Base-by-base conservation (phyloP, 2,113 vertebrate genomes). In the Garra rufa region DNA sequence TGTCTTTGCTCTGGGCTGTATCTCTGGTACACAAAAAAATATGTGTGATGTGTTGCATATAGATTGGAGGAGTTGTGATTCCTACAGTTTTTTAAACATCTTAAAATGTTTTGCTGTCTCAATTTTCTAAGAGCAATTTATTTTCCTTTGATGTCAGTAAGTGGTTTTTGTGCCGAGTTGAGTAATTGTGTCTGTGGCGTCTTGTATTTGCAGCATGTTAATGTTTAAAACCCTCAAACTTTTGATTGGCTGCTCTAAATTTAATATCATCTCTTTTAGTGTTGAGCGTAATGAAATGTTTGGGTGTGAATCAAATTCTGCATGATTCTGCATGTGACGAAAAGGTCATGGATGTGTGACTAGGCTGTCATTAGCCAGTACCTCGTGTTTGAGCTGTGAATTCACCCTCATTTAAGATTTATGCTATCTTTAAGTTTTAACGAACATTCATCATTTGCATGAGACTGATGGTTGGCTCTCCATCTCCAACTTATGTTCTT, bases 91-190 rank as follows among this genome's bases (percentile, higher is more conserved):
- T 87, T 43, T 46, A 50, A 87, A 85, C 46, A 81, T 41, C 88
- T 86, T 88, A 88, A 88, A 83, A 88, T 88, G 84, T 87, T 90
- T 85, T 91, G 79, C 70, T 13, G 65, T 86, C 83, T 90, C 81
- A 85, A 88, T 88, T 90, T 84, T 73, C 86, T 83, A 46, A 90
- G 85, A 89, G 89, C 87, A 90, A 87, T 92, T 82, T 88, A 44
- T 81, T 86, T 70, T 67, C 86, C 89, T 93, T 93, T 93, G 91
- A 93, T 92, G 89, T 92, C 70, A 63, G 52, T 90, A 90, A 90
- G 86, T 83, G 76, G 85, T 88, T 91, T 93, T 88, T 90, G 81
- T 90, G 76, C 84, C 76, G 74, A 52, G 63, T 65, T 79, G 74
- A 83, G 70, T 78, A 83, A 84, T 87, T 88, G 76, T 81, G 61